Conservation (phyloP, 2,113 vertebrate species). For the Mus pahari region DNA sequence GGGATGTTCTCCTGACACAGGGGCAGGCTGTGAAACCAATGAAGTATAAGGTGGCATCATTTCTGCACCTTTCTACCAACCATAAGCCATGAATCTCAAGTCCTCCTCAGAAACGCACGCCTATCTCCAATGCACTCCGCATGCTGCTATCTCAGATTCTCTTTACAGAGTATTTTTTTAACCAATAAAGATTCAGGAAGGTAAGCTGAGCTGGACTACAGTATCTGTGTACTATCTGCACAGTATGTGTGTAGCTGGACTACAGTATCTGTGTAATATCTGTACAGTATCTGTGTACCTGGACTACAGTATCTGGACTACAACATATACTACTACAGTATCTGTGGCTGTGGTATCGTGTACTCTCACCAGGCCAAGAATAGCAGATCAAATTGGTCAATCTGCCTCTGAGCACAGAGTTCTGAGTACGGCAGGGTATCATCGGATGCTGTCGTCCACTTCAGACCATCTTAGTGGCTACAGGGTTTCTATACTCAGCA, state of each 20-base stretch:
- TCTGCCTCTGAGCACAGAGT: neutral
- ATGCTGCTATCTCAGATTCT: neutral
- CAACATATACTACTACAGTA: no score
- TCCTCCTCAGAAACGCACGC: neutral
- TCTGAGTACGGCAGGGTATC: neutral
- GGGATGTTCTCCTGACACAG: conserved; percentile 3
- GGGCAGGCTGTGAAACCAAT: conserved; percentile 26
- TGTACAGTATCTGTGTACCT: no score
- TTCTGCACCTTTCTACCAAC: conserved; percentile 49
- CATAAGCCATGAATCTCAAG: conserved; percentile 21
- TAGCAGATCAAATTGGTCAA: neutral
- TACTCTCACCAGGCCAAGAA: neutral
- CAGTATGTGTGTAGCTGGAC: no score
- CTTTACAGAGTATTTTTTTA: no score
- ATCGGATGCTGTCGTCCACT: neutral
- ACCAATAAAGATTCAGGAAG: neutral
- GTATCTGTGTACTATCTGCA: no score
- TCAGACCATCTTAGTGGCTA: neutral
- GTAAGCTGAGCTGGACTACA: neutral
- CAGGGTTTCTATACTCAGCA: neutral
- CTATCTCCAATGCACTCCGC: neutral
- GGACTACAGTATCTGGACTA: no score
- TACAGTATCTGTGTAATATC: no score
- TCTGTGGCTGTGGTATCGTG: fast-evolving
- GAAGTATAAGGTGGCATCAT: neutral